Evolutionary conservation across 2,888 invertebrate genomes (phyloP).

Genomic region (Drosophila macrothrix): DNA sequence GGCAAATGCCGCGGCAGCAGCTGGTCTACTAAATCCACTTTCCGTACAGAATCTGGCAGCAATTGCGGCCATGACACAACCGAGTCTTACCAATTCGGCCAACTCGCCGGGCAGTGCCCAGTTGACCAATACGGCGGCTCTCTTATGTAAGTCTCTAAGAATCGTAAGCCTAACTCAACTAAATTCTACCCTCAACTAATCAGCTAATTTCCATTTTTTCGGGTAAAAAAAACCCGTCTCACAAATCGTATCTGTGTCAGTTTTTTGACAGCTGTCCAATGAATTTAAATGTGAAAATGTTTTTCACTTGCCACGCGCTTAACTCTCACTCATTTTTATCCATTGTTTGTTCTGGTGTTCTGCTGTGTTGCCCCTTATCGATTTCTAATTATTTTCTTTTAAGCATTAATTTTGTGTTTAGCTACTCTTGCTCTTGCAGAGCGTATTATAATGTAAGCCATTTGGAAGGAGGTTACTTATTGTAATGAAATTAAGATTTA

Average conservation of each 20-base stretch:
- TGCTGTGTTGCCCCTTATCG: slow-evolving; percentile 39
- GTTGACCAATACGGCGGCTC: slow-evolving; percentile 84
- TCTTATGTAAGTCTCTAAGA: slow-evolving; percentile 82
- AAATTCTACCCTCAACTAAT: slow-evolving; percentile 12
- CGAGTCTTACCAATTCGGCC: slow-evolving; percentile 84
- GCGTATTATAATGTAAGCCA: neutral
- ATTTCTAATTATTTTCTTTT: slow-evolving; percentile 36
- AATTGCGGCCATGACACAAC: slow-evolving; percentile 88
- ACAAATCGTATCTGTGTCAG: slow-evolving; percentile 22
- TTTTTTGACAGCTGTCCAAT: slow-evolving; percentile 44
- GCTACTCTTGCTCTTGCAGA: slow-evolving; percentile 28
- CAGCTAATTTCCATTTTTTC: slow-evolving; percentile 30
- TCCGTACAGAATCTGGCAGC: slow-evolving; percentile 97
- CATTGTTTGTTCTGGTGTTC: neutral
- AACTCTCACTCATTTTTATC: neutral
- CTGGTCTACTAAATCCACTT: slow-evolving; percentile 90
- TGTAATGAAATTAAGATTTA: neutral
- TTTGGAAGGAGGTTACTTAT: neutral
- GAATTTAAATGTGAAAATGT: slow-evolving; percentile 2
- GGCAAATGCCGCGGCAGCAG: slow-evolving; percentile 81
- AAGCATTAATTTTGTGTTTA: neutral
- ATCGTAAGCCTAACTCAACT: neutral
- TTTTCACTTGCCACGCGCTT: neutral
- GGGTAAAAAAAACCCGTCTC: neutral
- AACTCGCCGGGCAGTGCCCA: slow-evolving; percentile 83